A percentile compares a stretch with the other conserved stretches of the same genome.
Evolutionary conservation across 1,140 invertebrate genomes (phyloP).

Genomic region (Saccostrea cuccullata): DNA sequence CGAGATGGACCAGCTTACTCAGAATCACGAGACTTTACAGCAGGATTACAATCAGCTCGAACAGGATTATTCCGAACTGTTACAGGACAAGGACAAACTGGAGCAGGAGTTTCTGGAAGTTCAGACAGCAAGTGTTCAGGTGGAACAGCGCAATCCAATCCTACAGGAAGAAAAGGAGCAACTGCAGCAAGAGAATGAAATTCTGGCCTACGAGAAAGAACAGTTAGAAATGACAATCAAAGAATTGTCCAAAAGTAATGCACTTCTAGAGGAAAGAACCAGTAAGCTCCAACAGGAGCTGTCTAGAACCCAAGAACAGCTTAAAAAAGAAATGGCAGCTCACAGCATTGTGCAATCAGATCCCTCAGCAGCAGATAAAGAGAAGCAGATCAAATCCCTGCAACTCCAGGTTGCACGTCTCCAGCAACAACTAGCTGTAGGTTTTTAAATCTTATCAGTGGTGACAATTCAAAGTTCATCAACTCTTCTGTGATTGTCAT

Average conservation of each 20-base stretch:
- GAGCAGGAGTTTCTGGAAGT: conserved; percentile 68
- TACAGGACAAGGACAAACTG: conserved; percentile 71
- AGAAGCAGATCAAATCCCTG: conserved; percentile 63
- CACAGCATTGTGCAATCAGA: conserved; percentile 46
- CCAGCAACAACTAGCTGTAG: conserved; percentile 68
- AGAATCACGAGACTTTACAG: conserved; percentile 68
- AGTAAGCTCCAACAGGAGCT: conserved; percentile 41
- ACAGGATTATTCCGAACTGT: conserved; percentile 70
- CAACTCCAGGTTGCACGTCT: conserved; percentile 67
- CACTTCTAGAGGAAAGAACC: conserved; percentile 65
- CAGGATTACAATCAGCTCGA: conserved; percentile 71
- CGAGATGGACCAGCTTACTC: conserved; percentile 66
- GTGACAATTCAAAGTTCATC: conserved; percentile 37
- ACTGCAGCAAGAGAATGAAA: conserved; percentile 64
- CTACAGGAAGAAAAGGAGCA: conserved; percentile 57
- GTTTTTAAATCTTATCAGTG: conserved; percentile 57
- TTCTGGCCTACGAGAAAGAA: conserved; percentile 65
- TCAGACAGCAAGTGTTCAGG: conserved; percentile 62
- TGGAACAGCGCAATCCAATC: conserved; percentile 57
- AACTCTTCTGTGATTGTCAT: background rate
- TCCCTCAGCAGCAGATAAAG: conserved; percentile 59
- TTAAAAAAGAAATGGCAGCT: conserved; percentile 59
- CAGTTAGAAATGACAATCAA: conserved; percentile 68
- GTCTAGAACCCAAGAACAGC: conserved; percentile 45
- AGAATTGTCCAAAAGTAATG: conserved; percentile 68